Base-by-base conservation (phyloP, 2,797 vertebrate species). In the Epinephelus awoara region DNA sequence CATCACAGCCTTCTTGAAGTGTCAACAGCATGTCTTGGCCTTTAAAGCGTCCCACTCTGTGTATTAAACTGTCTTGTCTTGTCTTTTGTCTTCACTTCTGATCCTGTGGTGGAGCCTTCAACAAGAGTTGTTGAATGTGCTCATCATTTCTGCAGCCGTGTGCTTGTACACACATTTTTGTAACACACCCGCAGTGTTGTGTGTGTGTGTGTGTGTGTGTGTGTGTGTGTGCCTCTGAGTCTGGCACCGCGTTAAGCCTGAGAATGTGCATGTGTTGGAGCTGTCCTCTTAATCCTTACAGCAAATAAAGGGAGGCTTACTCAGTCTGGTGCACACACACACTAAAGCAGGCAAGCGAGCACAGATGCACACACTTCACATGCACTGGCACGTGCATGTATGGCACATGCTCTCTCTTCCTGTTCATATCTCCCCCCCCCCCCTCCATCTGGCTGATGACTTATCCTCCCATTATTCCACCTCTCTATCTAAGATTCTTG, bases 221-320 rank as follows among this genome's bases (percentile, higher is more conserved):
- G 40, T 40, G 40, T 40, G 11, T 40, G 40, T 40, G 40, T 42
- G 87, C 73, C 75, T 88, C 73, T 47, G 69, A 86, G 87, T 75
- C 87, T 89, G 88, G 89, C 89, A 84, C 85, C 10, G 18, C n/a
- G 23, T 65, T 92, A 91, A 93, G 91, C 89, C 79, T 1, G 59
- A 82, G 90, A 91, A 91, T 93, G 90, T 92, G 90, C 90, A 90
- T 91, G 92, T 91, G 85, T 88, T 73, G 82, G 75, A 89, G 88
- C 91, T 88, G 85, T 92, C 86, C 85, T 81, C 80, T 83, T 93
- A 94, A 94, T 94, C 93, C 91, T 86, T 77, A 86, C 73, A 84
- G 88, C 88, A 92, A 93, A 94, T 93, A 93, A 92, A 93, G 79
- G 85, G 75, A 85, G 86, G 90, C 90, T 94, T 93, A 94, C 85